Conservation (phyloP, 2,113 vertebrate species). For the Lophius piscatorius region DNA sequence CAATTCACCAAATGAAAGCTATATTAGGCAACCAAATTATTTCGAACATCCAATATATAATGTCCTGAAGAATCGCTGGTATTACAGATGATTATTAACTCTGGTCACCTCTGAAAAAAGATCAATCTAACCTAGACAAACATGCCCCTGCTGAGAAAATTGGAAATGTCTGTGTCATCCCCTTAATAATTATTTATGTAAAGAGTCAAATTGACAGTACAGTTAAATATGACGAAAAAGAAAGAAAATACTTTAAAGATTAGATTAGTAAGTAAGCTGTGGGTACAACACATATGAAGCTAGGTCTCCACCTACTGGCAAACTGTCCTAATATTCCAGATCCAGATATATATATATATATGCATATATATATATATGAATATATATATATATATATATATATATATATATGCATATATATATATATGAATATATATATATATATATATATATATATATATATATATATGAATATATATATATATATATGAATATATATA, state of each 20-base stretch:
- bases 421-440: no score
- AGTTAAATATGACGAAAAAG: conserved; percentile 58
- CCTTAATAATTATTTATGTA: conserved; percentile 63
- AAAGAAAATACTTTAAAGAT: conserved; percentile 57
- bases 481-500: no score
- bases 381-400: no score
- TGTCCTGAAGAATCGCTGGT: conserved; percentile 23
- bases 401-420: no score
- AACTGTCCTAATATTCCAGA: no score
- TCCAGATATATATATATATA: no score
- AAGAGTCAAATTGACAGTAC: conserved; percentile 53
- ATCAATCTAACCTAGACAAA: conserved; percentile 39
- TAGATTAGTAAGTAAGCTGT: conserved; percentile 41
- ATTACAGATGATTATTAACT: conserved; percentile 37
- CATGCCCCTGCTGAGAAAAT: conserved; percentile 12
- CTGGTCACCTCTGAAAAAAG: conserved; percentile 33
- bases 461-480: no score
- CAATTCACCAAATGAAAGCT: conserved; percentile 16
- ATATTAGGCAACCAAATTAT: conserved; percentile 19
- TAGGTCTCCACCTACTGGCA: conserved; percentile 83
- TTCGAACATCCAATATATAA: conserved; percentile 18
- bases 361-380: no score
- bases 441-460: no score
- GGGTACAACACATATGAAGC: conserved; percentile 58
- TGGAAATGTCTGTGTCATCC: conserved; percentile 28